Evolutionary conservation across 2,888 invertebrate genomes (phyloP).

Genomic region (Sialis lutaria): DNA sequence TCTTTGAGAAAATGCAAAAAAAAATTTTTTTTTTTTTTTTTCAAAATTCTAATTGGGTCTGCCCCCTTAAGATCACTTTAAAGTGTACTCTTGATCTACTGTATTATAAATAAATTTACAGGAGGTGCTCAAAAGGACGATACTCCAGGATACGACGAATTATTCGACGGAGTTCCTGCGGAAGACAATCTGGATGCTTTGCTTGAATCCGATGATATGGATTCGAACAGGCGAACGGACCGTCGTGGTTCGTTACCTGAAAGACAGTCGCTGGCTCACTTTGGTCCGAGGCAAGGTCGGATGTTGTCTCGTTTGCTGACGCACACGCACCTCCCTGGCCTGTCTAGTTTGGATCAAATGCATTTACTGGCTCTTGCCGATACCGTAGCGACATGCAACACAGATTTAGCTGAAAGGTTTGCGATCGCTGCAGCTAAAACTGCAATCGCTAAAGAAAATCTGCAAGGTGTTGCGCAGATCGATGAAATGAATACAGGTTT

Average conservation of each 20-base stretch:
- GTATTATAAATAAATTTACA: conserved; percentile 6
- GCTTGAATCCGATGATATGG: conserved; percentile 46
- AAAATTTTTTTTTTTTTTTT: too few species aligned
- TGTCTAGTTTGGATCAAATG: conserved; percentile 97
- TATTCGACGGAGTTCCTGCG: conserved; percentile 65
- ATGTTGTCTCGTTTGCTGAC: conserved; percentile 79
- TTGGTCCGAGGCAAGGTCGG: conserved; percentile 73
- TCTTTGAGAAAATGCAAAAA: too few species aligned
- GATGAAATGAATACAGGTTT: conserved; percentile 34
- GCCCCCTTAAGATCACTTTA: too few species aligned
- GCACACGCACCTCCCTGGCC: conserved; percentile 84
- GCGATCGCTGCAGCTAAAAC: conserved; percentile 50
- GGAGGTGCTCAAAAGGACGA: conserved; percentile 9
- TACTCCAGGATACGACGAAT: conserved; percentile 62
- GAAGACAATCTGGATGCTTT: conserved; percentile 73
- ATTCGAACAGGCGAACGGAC: conserved; percentile 32
- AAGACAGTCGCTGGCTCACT: conserved; percentile 62
- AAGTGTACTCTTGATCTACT: conserved; percentile 9
- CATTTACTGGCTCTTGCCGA: conserved; percentile 96
- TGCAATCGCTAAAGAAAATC: conserved; percentile 45
- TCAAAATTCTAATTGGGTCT: too few species aligned
- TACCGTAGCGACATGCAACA: conserved; percentile 87
- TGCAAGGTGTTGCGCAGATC: conserved; percentile 30
- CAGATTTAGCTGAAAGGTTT: conserved; percentile 70
- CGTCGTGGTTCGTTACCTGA: conserved; percentile 54